Base-by-base conservation (phyloP, 2,113 vertebrate genomes). In the Formicarius rufipectus region DNA sequence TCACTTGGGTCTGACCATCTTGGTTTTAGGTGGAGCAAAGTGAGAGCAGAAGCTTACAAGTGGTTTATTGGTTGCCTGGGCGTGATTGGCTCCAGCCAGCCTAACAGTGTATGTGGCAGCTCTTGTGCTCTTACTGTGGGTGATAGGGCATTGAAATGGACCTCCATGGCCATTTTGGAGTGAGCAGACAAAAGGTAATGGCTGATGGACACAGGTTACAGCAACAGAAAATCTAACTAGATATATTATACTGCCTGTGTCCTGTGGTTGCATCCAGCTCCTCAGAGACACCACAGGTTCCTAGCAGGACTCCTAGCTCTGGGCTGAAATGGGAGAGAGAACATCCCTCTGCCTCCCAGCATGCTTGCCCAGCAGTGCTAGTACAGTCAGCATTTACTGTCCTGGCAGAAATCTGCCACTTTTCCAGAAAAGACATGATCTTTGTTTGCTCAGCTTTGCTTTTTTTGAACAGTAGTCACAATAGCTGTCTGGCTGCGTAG, bases 401-500 rank as follows among this genome's bases (percentile, higher is more conserved):
- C 49, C 84, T 49, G 66, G 66, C 90, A 89, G 66, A 85, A 87
- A 80, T 56, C 81, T 63, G 42, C 39, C 10, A 15, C 47, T 87
- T 87, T 84, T 94, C 95, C 53, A 92, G 96, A 93, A 95, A 91
- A 92, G 19, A 82, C 47, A 16, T 8, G 67, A 60, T 66, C 42
- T 63, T 68, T 89, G 14, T 88, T 87, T 82, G 69, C 37, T 89
- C 84, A 59, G 87, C 87, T 84, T 77, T 79, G 71, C 42, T 91
- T 77, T 84, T n/a, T 96, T 60, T 83, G 63, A 95, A 79, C 1
- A 3, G 64, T 50, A 73, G 52, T 30, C 52, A 81, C 68, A 84
- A 64, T 39, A 82, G 66, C 86, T 88, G 74, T 1, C 58, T 55
- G 53, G 18, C 49, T 44, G 39, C 15, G 39, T 50, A 64, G 44